Base-by-base conservation (phyloP, 1,140 invertebrate genomes). In the Chrysomallon squamiferum region DNA sequence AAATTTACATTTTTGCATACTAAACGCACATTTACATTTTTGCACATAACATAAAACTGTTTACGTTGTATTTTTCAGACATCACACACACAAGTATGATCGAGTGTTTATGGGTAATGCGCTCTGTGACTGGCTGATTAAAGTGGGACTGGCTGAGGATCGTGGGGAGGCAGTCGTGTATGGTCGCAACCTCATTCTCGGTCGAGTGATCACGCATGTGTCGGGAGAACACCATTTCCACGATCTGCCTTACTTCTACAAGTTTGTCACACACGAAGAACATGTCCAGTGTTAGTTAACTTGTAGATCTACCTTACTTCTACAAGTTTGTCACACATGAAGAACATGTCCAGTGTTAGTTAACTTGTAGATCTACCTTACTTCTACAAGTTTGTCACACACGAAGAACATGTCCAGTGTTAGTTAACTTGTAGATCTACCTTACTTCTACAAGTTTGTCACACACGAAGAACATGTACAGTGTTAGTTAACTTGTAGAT, bases 71-170 rank as follows among this genome's bases (percentile, higher is more conserved):
- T n/a, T n/a, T 63, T 67, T 27, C 70, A 82, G 79, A 50, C 78
- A 73, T 65, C 65, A 76, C 15, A 68, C 76, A 45, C 43, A 71
- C 29, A 63, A 65, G 5, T 94, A 94, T 74, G 88, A 88, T 41
- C 88, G 89, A 69, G 93, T 92, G 13, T 97, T 98, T 81, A 91
- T 90, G 73, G 95, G 95, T 22, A 88, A 88, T 64, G 91, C 92
- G 71, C 88, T 98, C 29, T 91, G 95, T 20, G 90, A 93, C 77
- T 98, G 95, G 95, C 86, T 97, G 7, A 84, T 94, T 9, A 87
- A 90, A 70, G 91, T 91, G 54, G 93, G 93, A 1, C 80, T 97
- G 15, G 91, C 91, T 0, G 86, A 87, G 52, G 92, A 92, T 84
- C 86, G 92, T 22, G 87, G 88, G 30, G 92, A 95, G 76, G 95